Conservation (phyloP, 2,797 vertebrate genomes). For the Peromyscus melanophrys region DNA sequence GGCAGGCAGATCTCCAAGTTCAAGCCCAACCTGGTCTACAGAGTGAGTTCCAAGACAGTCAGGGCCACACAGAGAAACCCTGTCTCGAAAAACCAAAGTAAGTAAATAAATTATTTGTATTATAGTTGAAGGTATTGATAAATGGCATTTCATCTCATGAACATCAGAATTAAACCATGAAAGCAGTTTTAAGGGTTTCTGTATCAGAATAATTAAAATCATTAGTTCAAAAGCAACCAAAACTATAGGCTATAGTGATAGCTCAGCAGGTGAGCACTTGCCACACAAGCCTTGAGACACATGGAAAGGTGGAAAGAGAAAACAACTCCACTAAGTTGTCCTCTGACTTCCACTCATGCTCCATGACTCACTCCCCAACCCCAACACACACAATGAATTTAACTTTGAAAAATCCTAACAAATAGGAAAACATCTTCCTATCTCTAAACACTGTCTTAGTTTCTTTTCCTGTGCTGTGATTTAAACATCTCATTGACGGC, state of each 20-base stretch:
- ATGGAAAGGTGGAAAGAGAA: neutral
- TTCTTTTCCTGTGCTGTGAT: neutral
- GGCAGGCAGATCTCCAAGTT: neutral
- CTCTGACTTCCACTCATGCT: neutral
- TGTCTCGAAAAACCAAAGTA: neutral
- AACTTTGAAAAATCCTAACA: neutral
- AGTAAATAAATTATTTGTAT: neutral
- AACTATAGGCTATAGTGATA: neutral
- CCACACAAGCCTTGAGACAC: too few species aligned
- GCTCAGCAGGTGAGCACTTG: too few species aligned
- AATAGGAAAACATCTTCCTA: neutral
- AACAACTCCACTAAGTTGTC: neutral
- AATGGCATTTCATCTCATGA: constrained; percentile 2
- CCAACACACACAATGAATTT: neutral
- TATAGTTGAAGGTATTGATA: neutral
- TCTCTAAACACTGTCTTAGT: neutral
- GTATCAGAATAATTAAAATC: constrained; percentile 46
- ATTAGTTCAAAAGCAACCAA: constrained; percentile 59
- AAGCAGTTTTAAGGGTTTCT: constrained; percentile 17
- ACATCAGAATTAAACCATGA: constrained; percentile 49
- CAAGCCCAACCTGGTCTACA: neutral
- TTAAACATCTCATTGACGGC: constrained; percentile 16
- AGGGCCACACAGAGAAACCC: neutral
- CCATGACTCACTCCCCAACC: neutral
- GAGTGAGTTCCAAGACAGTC: neutral